A percentile compares a stretch with the other conserved stretches of the same genome.
Conservation (phyloP, 2,113 vertebrate genomes). For the Osmerus mordax region DNA sequence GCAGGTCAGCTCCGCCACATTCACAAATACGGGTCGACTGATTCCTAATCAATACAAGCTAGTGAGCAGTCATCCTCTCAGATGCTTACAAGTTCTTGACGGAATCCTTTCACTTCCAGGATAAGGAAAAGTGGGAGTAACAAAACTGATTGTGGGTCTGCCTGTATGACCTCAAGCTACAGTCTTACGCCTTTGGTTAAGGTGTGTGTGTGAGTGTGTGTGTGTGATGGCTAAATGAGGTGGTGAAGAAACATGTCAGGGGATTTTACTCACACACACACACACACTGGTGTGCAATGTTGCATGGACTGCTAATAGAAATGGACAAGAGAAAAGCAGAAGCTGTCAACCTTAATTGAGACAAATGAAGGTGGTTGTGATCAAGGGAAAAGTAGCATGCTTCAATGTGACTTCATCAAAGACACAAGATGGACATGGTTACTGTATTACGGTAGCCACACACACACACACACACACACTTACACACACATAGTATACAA, state of each 20-base stretch:
- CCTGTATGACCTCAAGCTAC: no score
- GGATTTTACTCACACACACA: neutral
- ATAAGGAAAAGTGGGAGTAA: no score
- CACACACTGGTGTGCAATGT: slow-evolving; percentile 16
- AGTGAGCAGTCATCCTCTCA: neutral
- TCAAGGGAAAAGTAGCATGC: slow-evolving; percentile 56
- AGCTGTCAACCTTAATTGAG: slow-evolving; percentile 71
- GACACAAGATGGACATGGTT: slow-evolving; percentile 10
- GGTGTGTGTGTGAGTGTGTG: neutral
- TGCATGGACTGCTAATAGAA: slow-evolving; percentile 50
- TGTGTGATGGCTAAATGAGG: no score
- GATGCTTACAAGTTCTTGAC: neutral
- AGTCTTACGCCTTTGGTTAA: neutral
- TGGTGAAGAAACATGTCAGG: no score
- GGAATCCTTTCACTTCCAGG: no score
- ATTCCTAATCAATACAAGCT: no score
- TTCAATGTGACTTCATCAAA: slow-evolving; percentile 57
- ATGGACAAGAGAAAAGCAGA: slow-evolving; percentile 65
- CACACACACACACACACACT: neutral
- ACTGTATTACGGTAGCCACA: neutral
- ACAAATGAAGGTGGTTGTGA: slow-evolving; percentile 65
- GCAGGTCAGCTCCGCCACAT: neutral
- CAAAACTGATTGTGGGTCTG: no score
- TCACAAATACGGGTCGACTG: no score
- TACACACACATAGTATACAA: neutral